These are phyloP conservation scores for Folsomia manolachei DNA, from an alignment of 2,888 invertebrate species.

Conservation along the genomic window DNA sequence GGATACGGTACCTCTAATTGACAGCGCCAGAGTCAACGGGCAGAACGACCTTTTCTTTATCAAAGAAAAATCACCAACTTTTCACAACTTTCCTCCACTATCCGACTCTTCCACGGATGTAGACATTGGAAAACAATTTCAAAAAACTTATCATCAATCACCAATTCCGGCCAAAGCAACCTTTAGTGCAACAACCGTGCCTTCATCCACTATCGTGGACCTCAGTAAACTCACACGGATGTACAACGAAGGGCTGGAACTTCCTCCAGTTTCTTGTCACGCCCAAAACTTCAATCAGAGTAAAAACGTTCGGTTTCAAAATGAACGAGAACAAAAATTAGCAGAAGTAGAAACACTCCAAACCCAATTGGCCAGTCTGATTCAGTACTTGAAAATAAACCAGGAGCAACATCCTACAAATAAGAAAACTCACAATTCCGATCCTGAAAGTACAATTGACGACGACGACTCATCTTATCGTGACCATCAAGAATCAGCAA, in stretches of 20 bases:
- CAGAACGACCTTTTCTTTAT: not conserved
- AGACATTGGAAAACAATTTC: not conserved
- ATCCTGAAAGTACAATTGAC: slow-evolving; percentile 14
- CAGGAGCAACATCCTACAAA: not conserved
- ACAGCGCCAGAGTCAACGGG: not conserved
- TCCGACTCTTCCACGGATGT: not conserved
- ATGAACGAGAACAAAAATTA: not conserved
- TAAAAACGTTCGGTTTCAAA: not conserved
- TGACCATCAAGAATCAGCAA: not conserved
- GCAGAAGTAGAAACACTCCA: not conserved
- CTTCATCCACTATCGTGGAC: slow-evolving; percentile 11
- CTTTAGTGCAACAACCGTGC: slow-evolving; percentile 5
- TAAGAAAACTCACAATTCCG: not conserved
- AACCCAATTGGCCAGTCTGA: not conserved
- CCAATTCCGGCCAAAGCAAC: not conserved
- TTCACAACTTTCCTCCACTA: not conserved
- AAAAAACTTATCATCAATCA: too few relatives aligned
- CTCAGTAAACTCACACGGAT: slow-evolving; percentile 13
- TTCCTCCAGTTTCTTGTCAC: not conserved
- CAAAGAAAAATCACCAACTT: not conserved
- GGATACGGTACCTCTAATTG: not conserved
- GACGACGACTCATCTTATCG: not conserved
- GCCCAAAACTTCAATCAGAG: not conserved
- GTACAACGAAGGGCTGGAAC: slow-evolving; percentile 9
- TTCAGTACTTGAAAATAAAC: not conserved